Conservation (phyloP, 1,140 invertebrate species). For the silkworm (Bombyx mori) region ASM3026992v2 NC_085113.1:8651001-8651500, state of each 20-base stretch:
- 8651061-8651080: no score
- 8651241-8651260: conserved; percentile 81
- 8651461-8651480: conserved; percentile 8
- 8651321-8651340: conserved; percentile 91
- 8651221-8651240: conserved; percentile 74
- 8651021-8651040: conserved; percentile 1
- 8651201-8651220: conserved; percentile 1
- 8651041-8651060: no score
- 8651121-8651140: not conserved
- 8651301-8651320: conserved; percentile 85
- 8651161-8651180: not conserved
- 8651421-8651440: conserved; percentile 77
- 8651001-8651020: conserved; percentile 77
- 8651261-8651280: conserved; percentile 83
- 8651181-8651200: not conserved
- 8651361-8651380: conserved; percentile 74
- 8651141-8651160: not conserved
- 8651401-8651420: conserved; percentile 75
- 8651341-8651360: conserved; percentile 78
- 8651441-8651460: conserved; percentile 9
- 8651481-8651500: conserved; percentile 9
- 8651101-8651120: not conserved
- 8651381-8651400: conserved; percentile 82
- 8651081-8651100: not conserved
- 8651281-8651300: conserved; percentile 74